phyloP scores from a whole-genome alignment of 1,140 invertebrate genomes.

The Trigoniulus corallinus region DNA sequence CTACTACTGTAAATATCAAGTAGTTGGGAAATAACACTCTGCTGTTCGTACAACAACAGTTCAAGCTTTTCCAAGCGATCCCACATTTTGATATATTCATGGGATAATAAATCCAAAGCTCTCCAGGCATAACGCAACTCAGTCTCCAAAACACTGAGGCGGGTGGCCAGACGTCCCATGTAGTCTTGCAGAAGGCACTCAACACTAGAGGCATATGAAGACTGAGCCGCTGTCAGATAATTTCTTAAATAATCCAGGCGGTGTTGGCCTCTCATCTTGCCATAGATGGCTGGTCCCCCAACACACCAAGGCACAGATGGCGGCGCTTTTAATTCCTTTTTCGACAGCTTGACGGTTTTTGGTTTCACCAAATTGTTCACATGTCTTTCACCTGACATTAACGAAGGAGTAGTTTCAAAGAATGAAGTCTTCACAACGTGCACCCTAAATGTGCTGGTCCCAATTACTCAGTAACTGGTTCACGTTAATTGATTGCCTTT shows the following conservation, averaged over 20 bases:
- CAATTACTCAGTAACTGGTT: too few relatives aligned
- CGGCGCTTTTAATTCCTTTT: too few relatives aligned
- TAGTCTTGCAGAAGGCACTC: constrained; percentile 50
- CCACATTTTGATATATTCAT: constrained; percentile 89
- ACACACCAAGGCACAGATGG: constrained; percentile 8
- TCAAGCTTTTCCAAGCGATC: constrained; percentile 80
- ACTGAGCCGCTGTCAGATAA: background rate
- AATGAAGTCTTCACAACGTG: too few relatives aligned
- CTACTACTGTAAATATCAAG: constrained; percentile 47
- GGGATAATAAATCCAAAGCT: constrained; percentile 70
- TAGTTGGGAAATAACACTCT: constrained; percentile 73
- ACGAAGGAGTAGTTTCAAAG: too few relatives aligned
- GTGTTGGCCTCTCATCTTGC: constrained; percentile 2
- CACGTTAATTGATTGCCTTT: too few relatives aligned
- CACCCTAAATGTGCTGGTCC: too few relatives aligned
- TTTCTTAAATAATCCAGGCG: constrained; percentile 1
- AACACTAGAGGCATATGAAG: constrained; percentile 9
- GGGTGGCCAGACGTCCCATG: constrained; percentile 70
- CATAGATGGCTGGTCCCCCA: constrained; percentile 8
- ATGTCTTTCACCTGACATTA: too few relatives aligned
- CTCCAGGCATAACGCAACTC: constrained; percentile 83
- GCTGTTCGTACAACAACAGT: constrained; percentile 69
- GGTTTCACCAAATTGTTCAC: too few relatives aligned
- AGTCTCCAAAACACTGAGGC: constrained; percentile 68
- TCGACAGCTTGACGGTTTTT: too few relatives aligned